Percentiles rank a stretch among this genome's conserved stretches.
phyloP scores from a whole-genome alignment of 1,140 invertebrate species.

The Bombus sylvicola region DNA sequence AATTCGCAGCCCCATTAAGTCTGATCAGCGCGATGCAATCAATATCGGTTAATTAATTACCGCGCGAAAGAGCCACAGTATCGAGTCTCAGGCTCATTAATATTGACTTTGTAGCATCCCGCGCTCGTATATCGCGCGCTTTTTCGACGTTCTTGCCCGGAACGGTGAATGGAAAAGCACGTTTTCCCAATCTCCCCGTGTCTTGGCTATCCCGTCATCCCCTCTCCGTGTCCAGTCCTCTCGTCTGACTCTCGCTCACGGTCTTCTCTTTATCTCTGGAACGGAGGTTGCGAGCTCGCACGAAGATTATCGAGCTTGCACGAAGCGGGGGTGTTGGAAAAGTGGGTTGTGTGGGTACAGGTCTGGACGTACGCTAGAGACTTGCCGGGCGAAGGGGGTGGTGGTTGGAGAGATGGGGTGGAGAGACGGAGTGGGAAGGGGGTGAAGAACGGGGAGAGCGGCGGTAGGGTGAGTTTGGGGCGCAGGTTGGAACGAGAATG shows the following conservation, averaged over 20 bases:
- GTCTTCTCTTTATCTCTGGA: constrained; percentile 57
- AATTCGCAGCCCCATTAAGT: not conserved
- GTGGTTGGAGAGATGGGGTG: not conserved
- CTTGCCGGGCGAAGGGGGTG: not conserved
- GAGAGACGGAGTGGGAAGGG: not conserved
- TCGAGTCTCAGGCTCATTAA: constrained; percentile 20
- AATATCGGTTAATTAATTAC: constrained; percentile 19
- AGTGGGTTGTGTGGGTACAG: constrained; percentile 1
- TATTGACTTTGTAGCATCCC: not conserved
- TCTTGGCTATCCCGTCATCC: not conserved
- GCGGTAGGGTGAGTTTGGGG: constrained; percentile 32
- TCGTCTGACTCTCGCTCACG: not conserved
- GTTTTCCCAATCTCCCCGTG: constrained; percentile 23
- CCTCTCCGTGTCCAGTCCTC: not conserved
- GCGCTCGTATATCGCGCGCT: constrained; percentile 21
- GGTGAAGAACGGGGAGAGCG: too few species aligned
- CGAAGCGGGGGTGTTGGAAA: constrained; percentile 59
- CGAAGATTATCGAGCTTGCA: constrained; percentile 73
- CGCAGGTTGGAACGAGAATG: constrained; percentile 49
- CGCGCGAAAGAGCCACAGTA: not conserved
- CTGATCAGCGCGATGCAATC: not conserved
- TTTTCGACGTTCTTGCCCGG: not conserved
- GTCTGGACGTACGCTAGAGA: constrained; percentile 11
- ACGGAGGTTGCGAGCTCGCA: constrained; percentile 49
- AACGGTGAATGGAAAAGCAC: constrained; percentile 22